phyloP scores from a whole-genome alignment of 2,797 vertebrate genomes.

The Vultur gryphus region DNA sequence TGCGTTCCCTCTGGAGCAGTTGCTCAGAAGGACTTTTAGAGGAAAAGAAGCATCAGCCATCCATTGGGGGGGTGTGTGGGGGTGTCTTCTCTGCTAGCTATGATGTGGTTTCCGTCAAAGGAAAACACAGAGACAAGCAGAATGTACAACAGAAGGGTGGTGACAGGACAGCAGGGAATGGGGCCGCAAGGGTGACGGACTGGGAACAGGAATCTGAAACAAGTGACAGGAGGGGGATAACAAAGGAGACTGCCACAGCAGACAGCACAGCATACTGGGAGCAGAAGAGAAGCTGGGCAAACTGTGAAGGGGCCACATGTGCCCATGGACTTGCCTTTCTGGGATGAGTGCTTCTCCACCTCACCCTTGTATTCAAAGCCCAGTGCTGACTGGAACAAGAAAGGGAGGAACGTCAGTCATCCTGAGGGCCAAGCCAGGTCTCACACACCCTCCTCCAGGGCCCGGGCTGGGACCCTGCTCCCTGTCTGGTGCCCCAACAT shows the following conservation, averaged over 20 bases:
- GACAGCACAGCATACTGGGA: not conserved
- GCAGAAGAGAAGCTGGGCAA: not conserved
- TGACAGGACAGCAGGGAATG: not conserved
- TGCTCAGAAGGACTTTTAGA: not conserved
- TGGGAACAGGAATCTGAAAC: not conserved
- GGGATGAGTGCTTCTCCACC: constrained; percentile 88
- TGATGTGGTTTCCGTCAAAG: rapidly evolving
- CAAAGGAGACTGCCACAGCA: not conserved
- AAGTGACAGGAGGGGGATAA: not conserved
- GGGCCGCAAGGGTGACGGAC: not conserved
- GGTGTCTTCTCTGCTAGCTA: not conserved
- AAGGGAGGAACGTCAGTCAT: not conserved
- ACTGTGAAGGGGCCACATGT: not conserved
- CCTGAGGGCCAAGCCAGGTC: not conserved
- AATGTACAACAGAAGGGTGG: not conserved
- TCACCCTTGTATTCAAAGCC: constrained; percentile 92
- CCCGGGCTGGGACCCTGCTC: not conserved
- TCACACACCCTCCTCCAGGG: not conserved
- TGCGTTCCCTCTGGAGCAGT: not conserved
- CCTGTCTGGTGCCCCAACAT: not conserved
- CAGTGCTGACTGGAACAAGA: constrained; percentile 84
- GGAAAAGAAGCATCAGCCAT: not conserved
- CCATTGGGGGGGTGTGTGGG: rapidly evolving
- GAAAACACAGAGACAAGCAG: not conserved
- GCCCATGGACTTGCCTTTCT: constrained; percentile 78